These are phyloP conservation scores for Phoebastria nigripes DNA, from an alignment of 2,797 vertebrate species.

Conservation along the genomic window DNA sequence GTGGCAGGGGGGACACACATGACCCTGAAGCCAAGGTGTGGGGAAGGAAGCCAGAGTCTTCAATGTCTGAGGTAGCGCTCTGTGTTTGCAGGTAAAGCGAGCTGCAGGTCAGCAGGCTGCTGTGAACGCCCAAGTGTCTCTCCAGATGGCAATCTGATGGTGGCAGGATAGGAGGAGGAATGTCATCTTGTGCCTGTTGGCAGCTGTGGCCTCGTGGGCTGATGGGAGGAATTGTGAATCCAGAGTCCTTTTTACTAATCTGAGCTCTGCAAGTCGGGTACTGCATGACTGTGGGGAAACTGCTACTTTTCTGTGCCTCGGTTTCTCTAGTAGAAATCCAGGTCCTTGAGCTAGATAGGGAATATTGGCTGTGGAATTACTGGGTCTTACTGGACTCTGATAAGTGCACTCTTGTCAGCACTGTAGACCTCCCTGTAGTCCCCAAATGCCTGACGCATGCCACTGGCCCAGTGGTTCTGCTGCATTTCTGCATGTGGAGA, in stretches of 20 bases:
- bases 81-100: not conserved
- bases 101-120: not conserved
- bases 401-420: not conserved
- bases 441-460: not conserved
- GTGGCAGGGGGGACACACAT: fast-evolving
- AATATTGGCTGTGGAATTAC: not conserved
- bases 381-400: not conserved
- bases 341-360: not conserved
- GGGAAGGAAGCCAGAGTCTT: not conserved
- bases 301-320: fast-evolving
- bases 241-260: not conserved
- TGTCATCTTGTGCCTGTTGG: not conserved
- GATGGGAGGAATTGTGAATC: not conserved
- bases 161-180: not conserved
- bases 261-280: not conserved
- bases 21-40: not conserved
- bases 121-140: not conserved
- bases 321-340: not conserved
- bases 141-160: not conserved
- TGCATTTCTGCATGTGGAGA: not conserved
- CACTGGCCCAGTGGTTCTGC: not conserved
- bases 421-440: not conserved
- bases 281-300: not conserved
- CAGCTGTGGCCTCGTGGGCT: not conserved
- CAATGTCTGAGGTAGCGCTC: not conserved